These are phyloP conservation scores for Parus major DNA, from an alignment of 2,113 vertebrate species.

Conservation along the genomic window DNA sequence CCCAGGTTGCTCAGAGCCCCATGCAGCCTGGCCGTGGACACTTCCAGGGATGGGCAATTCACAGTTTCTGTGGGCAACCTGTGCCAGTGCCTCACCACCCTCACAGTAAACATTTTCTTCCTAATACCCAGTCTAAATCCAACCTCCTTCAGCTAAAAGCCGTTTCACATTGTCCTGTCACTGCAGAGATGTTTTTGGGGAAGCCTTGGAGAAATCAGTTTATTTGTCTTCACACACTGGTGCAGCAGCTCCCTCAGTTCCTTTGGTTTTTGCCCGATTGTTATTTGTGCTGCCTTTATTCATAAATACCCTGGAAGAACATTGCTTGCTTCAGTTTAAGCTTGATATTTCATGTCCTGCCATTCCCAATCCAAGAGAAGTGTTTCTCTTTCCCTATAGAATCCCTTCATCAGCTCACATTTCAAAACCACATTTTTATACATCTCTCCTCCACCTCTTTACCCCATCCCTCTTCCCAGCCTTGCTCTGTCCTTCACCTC, in stretches of 20 bases:
- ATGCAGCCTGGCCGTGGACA: background rate
- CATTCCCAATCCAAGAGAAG: background rate
- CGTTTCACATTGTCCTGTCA: background rate
- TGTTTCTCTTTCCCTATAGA: background rate
- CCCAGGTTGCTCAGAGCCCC: background rate
- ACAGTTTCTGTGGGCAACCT: background rate
- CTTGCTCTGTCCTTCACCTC: background rate
- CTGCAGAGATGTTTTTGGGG: background rate
- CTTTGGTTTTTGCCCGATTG: background rate
- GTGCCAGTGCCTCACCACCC: background rate
- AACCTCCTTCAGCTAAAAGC: background rate
- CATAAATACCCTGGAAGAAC: background rate
- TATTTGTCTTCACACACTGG: background rate
- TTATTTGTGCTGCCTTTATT: background rate
- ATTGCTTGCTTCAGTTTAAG: background rate
- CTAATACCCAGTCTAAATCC: background rate
- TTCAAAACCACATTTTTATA: background rate
- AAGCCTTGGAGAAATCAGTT: background rate
- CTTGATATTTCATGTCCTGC: background rate
- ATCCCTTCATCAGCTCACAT: background rate
- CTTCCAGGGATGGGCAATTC: background rate
- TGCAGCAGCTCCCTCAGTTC: background rate
- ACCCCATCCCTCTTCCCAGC: background rate
- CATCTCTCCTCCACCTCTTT: background rate
- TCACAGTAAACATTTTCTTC: background rate